Percentiles rank a stretch among this genome's conserved stretches.
These are phyloP conservation scores for Myotis planiceps DNA, from an alignment of 2,797 vertebrate genomes.

Conservation along the genomic window DNA sequence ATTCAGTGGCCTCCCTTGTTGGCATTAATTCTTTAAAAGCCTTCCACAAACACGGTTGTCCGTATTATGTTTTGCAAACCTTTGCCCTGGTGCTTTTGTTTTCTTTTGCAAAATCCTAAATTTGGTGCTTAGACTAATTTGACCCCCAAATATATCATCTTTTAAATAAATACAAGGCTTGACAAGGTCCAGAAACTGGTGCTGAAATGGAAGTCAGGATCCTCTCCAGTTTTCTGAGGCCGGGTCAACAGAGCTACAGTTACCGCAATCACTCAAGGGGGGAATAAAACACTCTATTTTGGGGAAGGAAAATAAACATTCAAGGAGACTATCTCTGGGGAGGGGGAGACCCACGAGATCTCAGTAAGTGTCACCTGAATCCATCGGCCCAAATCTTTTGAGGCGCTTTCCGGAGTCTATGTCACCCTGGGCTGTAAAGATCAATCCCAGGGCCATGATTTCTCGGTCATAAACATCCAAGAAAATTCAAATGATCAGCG, in stretches of 20 bases:
- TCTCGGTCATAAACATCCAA: background rate
- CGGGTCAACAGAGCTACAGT: constrained; percentile 58
- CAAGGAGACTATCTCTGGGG: constrained; percentile 1
- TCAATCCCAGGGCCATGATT: background rate
- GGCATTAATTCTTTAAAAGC: constrained; percentile 68
- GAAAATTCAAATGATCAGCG: constrained; percentile 2
- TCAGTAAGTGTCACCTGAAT: constrained; percentile 25
- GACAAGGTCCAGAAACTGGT: constrained; percentile 72
- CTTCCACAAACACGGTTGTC: constrained; percentile 63
- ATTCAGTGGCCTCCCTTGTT: constrained; percentile 67
- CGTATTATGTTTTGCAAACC: constrained; percentile 63
- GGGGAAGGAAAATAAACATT: constrained; percentile 51
- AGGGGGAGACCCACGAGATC: background rate
- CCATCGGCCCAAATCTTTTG: background rate
- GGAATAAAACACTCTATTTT: constrained; percentile 55
- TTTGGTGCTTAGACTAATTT: constrained; percentile 67
- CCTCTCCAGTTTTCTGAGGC: constrained; percentile 41
- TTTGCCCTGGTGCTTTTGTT: constrained; percentile 61
- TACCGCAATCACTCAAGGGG: constrained; percentile 44
- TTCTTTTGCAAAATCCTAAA: constrained; percentile 68
- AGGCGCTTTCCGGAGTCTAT: constrained; percentile 7
- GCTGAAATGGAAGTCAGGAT: constrained; percentile 59
- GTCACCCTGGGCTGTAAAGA: background rate
- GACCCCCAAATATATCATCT: constrained; percentile 69
- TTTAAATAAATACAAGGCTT: constrained; percentile 75